Conservation (phyloP, 2,797 vertebrate species). For the Danio kyathit region DNA sequence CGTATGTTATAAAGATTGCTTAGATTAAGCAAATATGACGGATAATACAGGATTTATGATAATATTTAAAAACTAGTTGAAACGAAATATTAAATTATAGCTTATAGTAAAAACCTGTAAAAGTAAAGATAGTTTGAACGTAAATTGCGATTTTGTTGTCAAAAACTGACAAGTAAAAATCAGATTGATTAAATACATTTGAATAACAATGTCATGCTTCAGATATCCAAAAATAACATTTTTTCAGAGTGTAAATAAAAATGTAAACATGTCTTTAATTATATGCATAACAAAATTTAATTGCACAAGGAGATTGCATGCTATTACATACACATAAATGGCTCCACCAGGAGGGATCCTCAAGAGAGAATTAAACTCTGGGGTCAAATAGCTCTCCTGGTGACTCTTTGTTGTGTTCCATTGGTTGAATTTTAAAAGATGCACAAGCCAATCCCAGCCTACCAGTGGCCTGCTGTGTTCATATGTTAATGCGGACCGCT, state of each 20-base stretch:
- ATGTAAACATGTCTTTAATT: no score
- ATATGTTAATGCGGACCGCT: conserved; percentile 60
- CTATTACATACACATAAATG: conserved; percentile 38
- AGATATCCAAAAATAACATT: no score
- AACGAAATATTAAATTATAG: no score
- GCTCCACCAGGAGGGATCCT: conserved; percentile 33
- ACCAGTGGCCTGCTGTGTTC: conserved; percentile 51
- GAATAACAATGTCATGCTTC: no score
- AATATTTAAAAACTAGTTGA: no score
- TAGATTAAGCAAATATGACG: no score
- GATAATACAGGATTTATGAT: no score
- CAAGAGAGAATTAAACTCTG: conserved; percentile 26
- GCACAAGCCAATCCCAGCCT: conserved; percentile 45
- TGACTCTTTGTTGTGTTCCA: conserved; percentile 52
- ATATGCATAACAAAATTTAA: neutral
- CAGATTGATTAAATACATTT: no score
- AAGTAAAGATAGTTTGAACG: neutral
- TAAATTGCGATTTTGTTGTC: no score
- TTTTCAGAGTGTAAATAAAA: no score
- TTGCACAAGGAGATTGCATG: neutral
- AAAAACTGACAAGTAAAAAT: no score
- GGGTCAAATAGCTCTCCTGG: conserved; percentile 46
- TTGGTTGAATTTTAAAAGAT: conserved; percentile 64
- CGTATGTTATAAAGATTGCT: no score
- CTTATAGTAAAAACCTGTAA: neutral